These are phyloP conservation scores for Zaprionus ornatus DNA, from an alignment of 1,140 invertebrate species.

Conservation along the genomic window DNA sequence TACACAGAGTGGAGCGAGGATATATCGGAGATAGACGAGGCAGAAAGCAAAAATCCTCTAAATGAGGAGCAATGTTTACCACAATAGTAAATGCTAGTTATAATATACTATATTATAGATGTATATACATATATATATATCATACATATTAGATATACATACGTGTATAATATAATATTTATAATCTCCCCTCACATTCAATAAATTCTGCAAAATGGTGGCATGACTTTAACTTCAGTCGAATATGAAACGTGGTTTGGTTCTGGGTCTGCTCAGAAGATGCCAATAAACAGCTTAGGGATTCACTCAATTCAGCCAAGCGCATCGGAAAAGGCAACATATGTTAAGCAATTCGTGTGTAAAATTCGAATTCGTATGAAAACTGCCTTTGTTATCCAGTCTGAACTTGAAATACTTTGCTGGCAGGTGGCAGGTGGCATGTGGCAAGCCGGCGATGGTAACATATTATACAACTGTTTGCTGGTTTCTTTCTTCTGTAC, in stretches of 20 bases:
- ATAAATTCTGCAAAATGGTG: not conserved
- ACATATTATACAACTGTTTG: not conserved
- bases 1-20: not conserved
- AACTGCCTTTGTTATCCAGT: conserved; percentile 17
- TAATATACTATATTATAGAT: not conserved
- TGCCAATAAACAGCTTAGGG: conserved; percentile 44
- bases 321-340: conserved; percentile 46
- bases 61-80: not conserved
- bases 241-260: not conserved
- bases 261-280: not conserved
- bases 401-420: conserved; percentile 4
- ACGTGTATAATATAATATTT: too few species aligned
- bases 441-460: not conserved
- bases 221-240: not conserved
- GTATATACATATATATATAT: too few species aligned
- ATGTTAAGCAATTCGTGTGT: conserved; percentile 69
- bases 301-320: conserved; percentile 47
- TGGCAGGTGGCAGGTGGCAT: too few species aligned
- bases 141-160: too few species aligned
- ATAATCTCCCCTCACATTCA: not conserved
- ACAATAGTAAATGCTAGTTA: not conserved
- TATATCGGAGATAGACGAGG: not conserved
- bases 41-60: not conserved
- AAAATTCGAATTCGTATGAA: conserved; percentile 35
- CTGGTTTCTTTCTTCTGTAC: not conserved